Conservation (phyloP, 2,888 invertebrate genomes). For the Eurytoma adleriae region DNA sequence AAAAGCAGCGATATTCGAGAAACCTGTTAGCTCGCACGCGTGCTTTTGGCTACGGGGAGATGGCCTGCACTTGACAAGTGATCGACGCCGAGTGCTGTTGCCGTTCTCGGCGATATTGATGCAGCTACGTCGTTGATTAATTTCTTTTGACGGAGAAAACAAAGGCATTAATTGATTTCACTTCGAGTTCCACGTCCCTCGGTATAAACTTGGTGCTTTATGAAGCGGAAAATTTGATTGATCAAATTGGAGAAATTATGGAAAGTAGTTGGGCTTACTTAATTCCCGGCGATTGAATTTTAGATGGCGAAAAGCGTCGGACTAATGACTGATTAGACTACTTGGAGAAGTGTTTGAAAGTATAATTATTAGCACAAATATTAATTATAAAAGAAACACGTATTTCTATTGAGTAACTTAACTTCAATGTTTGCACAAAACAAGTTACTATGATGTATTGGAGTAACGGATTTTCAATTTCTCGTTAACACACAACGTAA, state of each 20-base stretch:
- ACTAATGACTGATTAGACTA: too few relatives aligned
- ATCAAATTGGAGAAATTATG: not conserved
- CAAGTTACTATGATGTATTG: too few relatives aligned
- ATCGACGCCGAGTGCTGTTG: conserved; percentile 23
- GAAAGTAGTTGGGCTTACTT: too few relatives aligned
- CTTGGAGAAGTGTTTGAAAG: too few relatives aligned
- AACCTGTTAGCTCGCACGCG: not conserved
- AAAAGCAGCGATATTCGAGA: not conserved
- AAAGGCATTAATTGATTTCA: not conserved
- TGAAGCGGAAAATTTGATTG: not conserved
- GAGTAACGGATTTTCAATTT: too few relatives aligned
- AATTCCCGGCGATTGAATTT: too few relatives aligned
- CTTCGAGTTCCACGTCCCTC: not conserved
- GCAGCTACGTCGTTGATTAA: conserved; percentile 7
- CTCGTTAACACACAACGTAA: too few relatives aligned
- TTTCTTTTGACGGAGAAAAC: not conserved
- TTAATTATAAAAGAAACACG: too few relatives aligned
- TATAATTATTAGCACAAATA: too few relatives aligned
- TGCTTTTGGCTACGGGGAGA: not conserved
- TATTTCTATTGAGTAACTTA: too few relatives aligned
- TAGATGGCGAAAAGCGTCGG: too few relatives aligned
- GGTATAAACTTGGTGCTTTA: not conserved
- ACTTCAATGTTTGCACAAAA: too few relatives aligned
- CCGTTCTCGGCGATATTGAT: conserved; percentile 2
- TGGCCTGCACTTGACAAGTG: conserved; percentile 33